phyloP scores from a whole-genome alignment of 2,797 vertebrate genomes.

The Acestrorhynchus altus region DNA sequence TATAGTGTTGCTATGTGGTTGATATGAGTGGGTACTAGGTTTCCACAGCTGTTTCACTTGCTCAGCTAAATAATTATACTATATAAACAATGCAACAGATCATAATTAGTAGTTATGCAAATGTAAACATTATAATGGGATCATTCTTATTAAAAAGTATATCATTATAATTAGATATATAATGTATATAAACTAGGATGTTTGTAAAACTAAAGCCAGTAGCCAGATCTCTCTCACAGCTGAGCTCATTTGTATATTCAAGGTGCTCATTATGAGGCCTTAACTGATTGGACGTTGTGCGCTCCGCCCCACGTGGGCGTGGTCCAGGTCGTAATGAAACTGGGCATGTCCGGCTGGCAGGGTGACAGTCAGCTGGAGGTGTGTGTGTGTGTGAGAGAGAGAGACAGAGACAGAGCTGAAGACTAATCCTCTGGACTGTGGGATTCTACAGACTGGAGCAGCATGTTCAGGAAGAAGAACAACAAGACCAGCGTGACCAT shows the following conservation, averaged over 20 bases:
- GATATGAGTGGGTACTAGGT: too few species aligned
- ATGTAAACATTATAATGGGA: too few species aligned
- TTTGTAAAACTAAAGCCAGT: too few species aligned
- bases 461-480: conserved; percentile 71
- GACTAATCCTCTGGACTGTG: neutral
- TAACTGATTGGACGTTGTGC: neutral
- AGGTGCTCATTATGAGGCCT: conserved; percentile 20
- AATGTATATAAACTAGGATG: too few species aligned
- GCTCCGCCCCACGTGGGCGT: conserved; percentile 35
- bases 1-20: too few species aligned
- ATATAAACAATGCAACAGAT: too few species aligned
- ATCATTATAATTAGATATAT: too few species aligned
- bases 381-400: conserved; percentile 16
- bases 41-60: too few species aligned
- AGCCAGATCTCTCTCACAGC: too few species aligned
- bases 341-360: conserved; percentile 11
- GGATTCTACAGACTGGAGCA: conserved; percentile 55
- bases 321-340: conserved; percentile 44
- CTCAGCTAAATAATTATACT: too few species aligned
- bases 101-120: too few species aligned
- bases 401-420: neutral
- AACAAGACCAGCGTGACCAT: conserved; percentile 57
- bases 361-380: conserved; percentile 39
- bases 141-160: too few species aligned
- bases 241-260: neutral